phyloP scores from a whole-genome alignment of 1,140 invertebrate genomes.

The Caenorhabditis inopinata region DNA sequence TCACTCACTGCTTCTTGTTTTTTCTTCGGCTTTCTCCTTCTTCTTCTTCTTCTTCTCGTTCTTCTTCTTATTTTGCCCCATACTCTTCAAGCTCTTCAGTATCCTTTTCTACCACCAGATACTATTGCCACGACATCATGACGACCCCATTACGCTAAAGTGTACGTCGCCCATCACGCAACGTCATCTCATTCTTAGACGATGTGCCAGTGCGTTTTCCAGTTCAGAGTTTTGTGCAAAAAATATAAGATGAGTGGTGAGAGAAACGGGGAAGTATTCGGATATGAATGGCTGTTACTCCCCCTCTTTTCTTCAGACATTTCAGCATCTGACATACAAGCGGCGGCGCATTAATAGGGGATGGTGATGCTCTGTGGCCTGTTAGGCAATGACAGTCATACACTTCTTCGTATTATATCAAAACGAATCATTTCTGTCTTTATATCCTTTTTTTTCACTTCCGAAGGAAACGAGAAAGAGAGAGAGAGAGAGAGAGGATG shows the following conservation, averaged over 20 bases:
- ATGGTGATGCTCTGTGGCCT: neutral
- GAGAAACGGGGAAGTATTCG: neutral
- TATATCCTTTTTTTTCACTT: too few species aligned
- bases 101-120: neutral
- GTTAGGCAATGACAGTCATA: neutral
- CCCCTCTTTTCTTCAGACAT: neutral
- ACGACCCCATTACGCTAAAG: conserved; percentile 30
- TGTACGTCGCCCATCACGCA: neutral
- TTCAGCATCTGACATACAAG: neutral
- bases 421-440: neutral
- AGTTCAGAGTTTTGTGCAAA: neutral
- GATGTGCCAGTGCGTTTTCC: neutral
- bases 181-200: conserved; percentile 32
- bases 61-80: neutral
- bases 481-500: too few species aligned
- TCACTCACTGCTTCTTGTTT: neutral
- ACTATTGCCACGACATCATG: neutral
- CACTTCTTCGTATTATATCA: neutral
- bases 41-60: neutral
- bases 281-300: conserved; percentile 11
- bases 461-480: too few species aligned
- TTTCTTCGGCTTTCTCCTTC: neutral
- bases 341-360: neutral
- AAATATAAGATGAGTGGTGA: neutral
- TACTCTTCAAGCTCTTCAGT: neutral